These are phyloP conservation scores for Fulmarus glacialis DNA, from an alignment of 2,113 vertebrate species.

Conservation along the genomic window DNA sequence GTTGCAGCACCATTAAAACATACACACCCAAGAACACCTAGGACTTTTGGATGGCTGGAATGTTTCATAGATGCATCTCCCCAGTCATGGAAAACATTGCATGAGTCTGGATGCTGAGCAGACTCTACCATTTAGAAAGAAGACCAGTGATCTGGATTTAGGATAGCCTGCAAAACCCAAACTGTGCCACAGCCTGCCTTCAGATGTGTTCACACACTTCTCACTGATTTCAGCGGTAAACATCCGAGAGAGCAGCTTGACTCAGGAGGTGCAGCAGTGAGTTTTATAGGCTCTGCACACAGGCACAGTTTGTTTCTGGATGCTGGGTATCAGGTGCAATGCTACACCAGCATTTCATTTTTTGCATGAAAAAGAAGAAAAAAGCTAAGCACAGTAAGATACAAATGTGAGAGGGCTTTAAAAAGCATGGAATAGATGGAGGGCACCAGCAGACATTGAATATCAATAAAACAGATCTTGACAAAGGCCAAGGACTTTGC, in stretches of 20 bases:
- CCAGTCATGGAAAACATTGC: not conserved
- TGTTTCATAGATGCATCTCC: not conserved
- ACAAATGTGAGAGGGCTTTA: not conserved
- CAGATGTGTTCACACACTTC: not conserved
- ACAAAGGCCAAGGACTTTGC: not conserved
- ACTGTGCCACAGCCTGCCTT: not conserved
- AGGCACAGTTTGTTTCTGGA: not conserved
- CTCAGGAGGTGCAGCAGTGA: not conserved
- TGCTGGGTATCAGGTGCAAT: not conserved
- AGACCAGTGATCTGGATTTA: not conserved
- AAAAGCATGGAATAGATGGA: not conserved
- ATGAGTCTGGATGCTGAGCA: not conserved
- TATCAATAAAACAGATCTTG: not conserved
- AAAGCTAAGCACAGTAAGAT: not conserved
- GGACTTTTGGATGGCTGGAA: not conserved
- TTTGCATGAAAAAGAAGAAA: not conserved
- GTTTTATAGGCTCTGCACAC: not conserved
- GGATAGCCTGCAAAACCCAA: not conserved
- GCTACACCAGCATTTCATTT: too few species aligned
- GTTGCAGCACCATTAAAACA: not conserved
- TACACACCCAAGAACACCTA: not conserved
- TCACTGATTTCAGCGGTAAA: not conserved
- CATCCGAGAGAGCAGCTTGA: not conserved
- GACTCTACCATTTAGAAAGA: not conserved
- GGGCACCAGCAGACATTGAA: not conserved